phyloP scores from a whole-genome alignment of 1,140 invertebrate genomes.

The Mizuhopecten yessoensis region DNA sequence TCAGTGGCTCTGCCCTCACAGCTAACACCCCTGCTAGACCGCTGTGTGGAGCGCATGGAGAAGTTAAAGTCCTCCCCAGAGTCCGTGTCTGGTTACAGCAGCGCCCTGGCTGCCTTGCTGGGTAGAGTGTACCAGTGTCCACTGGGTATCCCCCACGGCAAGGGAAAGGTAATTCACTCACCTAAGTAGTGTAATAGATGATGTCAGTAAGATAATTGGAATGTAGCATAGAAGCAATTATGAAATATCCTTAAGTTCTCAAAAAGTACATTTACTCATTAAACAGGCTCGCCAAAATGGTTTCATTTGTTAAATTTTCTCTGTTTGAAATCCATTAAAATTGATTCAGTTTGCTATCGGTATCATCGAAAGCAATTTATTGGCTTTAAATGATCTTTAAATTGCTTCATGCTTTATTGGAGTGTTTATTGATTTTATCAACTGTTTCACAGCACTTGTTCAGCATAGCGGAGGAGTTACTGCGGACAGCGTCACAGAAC shows the following conservation, averaged over 20 bases:
- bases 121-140: slow-evolving; percentile 95
- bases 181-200: too few species aligned
- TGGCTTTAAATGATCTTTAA: not conserved
- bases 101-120: slow-evolving; percentile 95
- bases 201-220: too few species aligned
- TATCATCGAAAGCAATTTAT: not conserved
- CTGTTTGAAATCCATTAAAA: not conserved
- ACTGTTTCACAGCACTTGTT: slow-evolving; percentile 90
- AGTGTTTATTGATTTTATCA: slow-evolving; percentile 30
- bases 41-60: slow-evolving; percentile 82
- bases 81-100: slow-evolving; percentile 96
- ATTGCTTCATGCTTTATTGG: not conserved
- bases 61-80: slow-evolving; percentile 94
- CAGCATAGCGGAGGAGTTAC: slow-evolving; percentile 97
- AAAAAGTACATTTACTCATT: not conserved
- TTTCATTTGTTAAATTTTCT: not conserved
- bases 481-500: slow-evolving; percentile 98
- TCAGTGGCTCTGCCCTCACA: slow-evolving; percentile 96
- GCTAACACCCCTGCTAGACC: slow-evolving; percentile 95
- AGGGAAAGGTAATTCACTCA: slow-evolving; percentile 90
- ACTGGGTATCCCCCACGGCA: slow-evolving; percentile 96
- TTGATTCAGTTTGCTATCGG: not conserved
- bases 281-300: not conserved
- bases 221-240: too few species aligned
- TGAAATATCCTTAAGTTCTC: not conserved